phyloP scores from a whole-genome alignment of 1,140 invertebrate species.

The Drosophila obscura region DNA sequence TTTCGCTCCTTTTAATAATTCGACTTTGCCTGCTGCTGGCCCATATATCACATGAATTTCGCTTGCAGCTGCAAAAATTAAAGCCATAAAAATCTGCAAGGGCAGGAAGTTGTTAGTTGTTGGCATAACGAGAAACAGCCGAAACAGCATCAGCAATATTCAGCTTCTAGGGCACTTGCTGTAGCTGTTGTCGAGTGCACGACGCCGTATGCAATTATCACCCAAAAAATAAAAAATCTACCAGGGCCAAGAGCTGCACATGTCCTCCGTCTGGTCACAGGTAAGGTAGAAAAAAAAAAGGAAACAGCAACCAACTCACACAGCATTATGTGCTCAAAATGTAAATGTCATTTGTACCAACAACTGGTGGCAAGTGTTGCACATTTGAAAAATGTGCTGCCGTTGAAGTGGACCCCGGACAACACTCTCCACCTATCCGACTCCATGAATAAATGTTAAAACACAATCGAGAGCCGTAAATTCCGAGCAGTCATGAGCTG shows the following conservation, averaged over 20 bases:
- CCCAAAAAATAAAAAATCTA: constrained; percentile 41
- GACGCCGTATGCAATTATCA: constrained; percentile 74
- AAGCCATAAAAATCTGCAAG: constrained; percentile 57
- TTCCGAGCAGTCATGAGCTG: constrained; percentile 66
- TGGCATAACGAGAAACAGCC: constrained; percentile 54
- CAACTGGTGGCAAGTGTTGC: constrained; percentile 63
- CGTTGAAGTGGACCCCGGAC: constrained; percentile 55
- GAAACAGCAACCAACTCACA: constrained; percentile 32
- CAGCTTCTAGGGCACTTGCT: constrained; percentile 63
- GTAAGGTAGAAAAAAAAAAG: constrained; percentile 24
- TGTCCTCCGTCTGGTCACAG: constrained; percentile 42
- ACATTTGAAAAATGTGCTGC: constrained; percentile 75
- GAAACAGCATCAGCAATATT: constrained; percentile 32
- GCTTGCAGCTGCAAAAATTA: constrained; percentile 52
- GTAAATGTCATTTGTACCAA: constrained; percentile 73
- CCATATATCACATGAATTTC: constrained; percentile 24
- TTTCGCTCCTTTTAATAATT: constrained; percentile 36
- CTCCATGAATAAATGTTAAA: constrained; percentile 75
- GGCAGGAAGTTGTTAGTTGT: constrained; percentile 73
- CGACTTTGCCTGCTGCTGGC: constrained; percentile 11
- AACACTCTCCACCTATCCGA: constrained; percentile 21
- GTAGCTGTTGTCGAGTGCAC: constrained; percentile 50
- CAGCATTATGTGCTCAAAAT: constrained; percentile 73
- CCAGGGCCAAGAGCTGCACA: constrained; percentile 43
- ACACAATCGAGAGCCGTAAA: constrained; percentile 75